A percentile compares a stretch with the other conserved stretches of the same genome.
These are phyloP conservation scores for Sphecodes monilicornis DNA, from an alignment of 2,888 invertebrate genomes.

Conservation along the genomic window DNA sequence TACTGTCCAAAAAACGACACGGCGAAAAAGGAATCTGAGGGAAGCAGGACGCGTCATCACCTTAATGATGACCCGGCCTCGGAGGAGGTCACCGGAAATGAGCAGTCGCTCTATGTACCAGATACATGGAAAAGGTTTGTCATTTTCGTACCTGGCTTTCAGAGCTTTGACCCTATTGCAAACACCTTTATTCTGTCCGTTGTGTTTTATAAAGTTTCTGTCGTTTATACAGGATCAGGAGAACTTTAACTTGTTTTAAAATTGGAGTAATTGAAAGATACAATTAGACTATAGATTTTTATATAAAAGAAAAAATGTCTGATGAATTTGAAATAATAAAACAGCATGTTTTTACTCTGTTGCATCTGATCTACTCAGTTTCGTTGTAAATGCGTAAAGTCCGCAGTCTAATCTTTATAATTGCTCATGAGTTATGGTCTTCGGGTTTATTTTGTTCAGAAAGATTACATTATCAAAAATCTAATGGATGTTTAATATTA, in stretches of 20 bases:
- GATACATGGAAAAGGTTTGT: not conserved
- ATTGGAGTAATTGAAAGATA: not conserved
- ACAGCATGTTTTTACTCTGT: too few relatives aligned
- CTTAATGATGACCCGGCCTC: slow-evolving; percentile 44
- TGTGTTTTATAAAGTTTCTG: not conserved
- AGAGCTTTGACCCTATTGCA: not conserved
- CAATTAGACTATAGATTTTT: not conserved
- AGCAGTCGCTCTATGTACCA: not conserved
- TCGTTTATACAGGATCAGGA: not conserved
- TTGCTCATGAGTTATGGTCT: too few relatives aligned
- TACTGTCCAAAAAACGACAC: slow-evolving; percentile 48
- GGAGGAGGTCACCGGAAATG: slow-evolving; percentile 36
- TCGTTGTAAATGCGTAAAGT: too few relatives aligned
- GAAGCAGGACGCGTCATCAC: slow-evolving; percentile 47
- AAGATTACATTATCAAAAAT: too few relatives aligned
- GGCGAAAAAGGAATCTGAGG: slow-evolving; percentile 67
- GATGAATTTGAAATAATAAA: too few relatives aligned
- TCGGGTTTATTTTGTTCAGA: too few relatives aligned
- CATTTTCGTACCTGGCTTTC: not conserved
- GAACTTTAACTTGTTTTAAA: not conserved
- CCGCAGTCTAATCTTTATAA: too few relatives aligned
- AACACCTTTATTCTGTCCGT: not conserved
- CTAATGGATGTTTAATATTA: too few relatives aligned
- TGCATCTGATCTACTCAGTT: too few relatives aligned
- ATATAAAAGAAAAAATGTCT: too few relatives aligned